Base-by-base conservation (phyloP, 1,140 invertebrate genomes). In the Popillia japonica region DNA sequence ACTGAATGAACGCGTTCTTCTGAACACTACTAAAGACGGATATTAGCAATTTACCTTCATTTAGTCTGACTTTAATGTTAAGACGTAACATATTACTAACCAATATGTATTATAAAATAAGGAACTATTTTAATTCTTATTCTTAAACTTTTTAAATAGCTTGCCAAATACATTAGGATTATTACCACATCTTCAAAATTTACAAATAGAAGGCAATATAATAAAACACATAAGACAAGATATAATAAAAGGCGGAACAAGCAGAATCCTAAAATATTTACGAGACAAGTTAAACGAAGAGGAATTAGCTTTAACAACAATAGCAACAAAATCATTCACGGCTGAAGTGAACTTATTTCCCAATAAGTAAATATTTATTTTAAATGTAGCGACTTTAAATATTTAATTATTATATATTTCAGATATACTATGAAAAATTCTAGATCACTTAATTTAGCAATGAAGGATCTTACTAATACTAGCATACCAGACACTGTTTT, bases 171-270 rank as follows among this genome's bases (percentile, higher is more conserved):
- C 91, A 40, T 83, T 98, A 22, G 91, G 94, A 0, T 87, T 93
- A 8, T 88, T 98, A 80, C 92, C 93, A 0, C 94, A 96, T 85
- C 86, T 98, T 48, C 95, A 95, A 81, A 93, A 93, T 77, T 89
- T 98, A 55, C 91, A 92, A 78, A 88, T 98, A 59, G 94, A 96
- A 74, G 96, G 96, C 0, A 98, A 98, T 88, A 93, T 94, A 80
- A 88, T 97, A 79, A 90, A 92, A 82, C 92, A 91, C 23, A 91
- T 96, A 44, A 87, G 95, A 75, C 89, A 92, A 72, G 95, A 96
- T 85, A 92, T 96, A 61, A 88, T 96, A 59, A 90, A 92, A 86
- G 92, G 94, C 77, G 96, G 96, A 7, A 96, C 96, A 0, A 87
- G 90, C 44, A 90, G 94, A 77, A 91, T 98, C 81, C 89, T 97